A percentile compares a stretch with the other conserved stretches of the same genome.
phyloP scores from a whole-genome alignment of 1,140 invertebrate genomes.

The Matsumurasca onukii region DNA sequence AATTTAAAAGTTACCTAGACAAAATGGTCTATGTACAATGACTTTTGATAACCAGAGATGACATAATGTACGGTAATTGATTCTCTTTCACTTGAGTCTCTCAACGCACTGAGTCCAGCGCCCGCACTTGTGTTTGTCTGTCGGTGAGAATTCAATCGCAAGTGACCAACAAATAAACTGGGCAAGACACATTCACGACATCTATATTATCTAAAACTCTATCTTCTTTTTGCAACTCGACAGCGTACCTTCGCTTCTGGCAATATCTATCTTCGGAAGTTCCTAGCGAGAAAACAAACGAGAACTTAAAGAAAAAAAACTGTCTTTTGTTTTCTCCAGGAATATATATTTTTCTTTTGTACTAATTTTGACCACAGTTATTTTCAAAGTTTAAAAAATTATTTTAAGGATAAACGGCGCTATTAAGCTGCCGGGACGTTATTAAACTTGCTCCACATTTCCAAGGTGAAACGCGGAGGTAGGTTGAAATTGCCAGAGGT shows the following conservation, averaged over 20 bases:
- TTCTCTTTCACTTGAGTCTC: neutral
- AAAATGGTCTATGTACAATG: conserved; percentile 23
- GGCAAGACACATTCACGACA: conserved; percentile 25
- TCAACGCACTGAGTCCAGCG: conserved; percentile 17
- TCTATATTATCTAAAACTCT: conserved; percentile 17
- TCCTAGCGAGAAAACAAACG: conserved; percentile 9
- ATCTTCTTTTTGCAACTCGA: neutral
- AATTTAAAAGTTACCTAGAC: conserved; percentile 16
- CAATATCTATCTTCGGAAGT: neutral
- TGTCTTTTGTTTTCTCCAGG: neutral
- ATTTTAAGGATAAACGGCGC: too few relatives aligned
- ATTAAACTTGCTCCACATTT: too few relatives aligned
- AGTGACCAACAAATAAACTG: conserved; percentile 14
- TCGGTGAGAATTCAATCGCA: conserved; percentile 9
- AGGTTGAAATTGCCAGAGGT: conserved; percentile 13
- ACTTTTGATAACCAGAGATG: neutral
- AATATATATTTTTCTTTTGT: too few relatives aligned
- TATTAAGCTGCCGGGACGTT: too few relatives aligned
- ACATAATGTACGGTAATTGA: neutral
- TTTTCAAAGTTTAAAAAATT: too few relatives aligned
- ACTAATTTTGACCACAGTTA: too few relatives aligned
- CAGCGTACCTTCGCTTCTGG: conserved; percentile 8
- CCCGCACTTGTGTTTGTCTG: neutral
- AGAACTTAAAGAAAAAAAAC: neutral
- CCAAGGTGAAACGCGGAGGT: too few relatives aligned